Evolutionary conservation across 2,888 invertebrate species (phyloP).

Genomic region (Syrphus vitripennis): DNA sequence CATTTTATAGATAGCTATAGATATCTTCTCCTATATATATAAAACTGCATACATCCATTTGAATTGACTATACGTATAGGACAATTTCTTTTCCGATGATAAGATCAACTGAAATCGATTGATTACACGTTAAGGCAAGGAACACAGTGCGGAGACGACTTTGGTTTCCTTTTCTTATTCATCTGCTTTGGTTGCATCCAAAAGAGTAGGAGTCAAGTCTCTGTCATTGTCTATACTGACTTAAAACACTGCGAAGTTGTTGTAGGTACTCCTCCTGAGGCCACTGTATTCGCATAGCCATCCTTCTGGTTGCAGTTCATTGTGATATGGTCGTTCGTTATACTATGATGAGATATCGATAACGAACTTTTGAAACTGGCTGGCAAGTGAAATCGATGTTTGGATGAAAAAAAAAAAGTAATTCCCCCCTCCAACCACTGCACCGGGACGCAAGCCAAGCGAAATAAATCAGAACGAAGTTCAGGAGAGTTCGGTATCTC

Average conservation of each 20-base stretch:
- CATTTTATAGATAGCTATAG: neutral
- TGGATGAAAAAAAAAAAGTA: neutral
- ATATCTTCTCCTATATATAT: neutral
- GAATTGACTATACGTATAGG: constrained; percentile 35
- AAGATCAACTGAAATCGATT: constrained; percentile 67
- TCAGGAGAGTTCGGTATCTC: constrained; percentile 9
- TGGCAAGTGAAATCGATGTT: constrained; percentile 53
- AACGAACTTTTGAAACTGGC: constrained; percentile 42
- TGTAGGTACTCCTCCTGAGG: neutral
- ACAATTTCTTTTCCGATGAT: constrained; percentile 59
- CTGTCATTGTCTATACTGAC: constrained; percentile 24
- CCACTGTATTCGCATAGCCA: neutral
- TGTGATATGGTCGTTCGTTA: constrained; percentile 53
- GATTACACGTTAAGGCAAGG: constrained; percentile 62
- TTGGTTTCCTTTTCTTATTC: constrained; percentile 22
- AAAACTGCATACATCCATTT: constrained; percentile 20
- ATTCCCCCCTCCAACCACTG: neutral
- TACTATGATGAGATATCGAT: constrained; percentile 68
- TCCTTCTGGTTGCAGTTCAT: neutral
- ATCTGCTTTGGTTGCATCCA: neutral
- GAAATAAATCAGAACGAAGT: constrained; percentile 54
- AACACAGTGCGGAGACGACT: constrained; percentile 35
- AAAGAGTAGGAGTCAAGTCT: constrained; percentile 8
- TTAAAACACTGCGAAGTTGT: constrained; percentile 11
- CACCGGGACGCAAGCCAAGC: neutral